These are phyloP conservation scores for Branchipolynoe longqiensis DNA, from an alignment of 2,888 invertebrate genomes.

Conservation along the genomic window DNA sequence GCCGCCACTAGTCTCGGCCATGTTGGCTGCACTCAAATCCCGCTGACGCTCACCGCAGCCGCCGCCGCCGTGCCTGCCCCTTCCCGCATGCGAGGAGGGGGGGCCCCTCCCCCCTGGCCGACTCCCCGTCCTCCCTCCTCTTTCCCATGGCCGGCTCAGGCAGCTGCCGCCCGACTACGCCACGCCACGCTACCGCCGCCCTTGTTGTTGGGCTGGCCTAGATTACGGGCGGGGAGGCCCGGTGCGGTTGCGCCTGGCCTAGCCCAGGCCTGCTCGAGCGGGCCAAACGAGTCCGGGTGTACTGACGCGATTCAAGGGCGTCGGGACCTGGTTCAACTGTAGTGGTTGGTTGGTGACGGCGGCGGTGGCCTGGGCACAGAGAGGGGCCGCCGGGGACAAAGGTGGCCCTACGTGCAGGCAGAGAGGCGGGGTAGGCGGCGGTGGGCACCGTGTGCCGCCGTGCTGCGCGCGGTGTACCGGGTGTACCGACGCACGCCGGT, in stretches of 20 bases:
- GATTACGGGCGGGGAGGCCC: neutral
- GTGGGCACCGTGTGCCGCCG: neutral
- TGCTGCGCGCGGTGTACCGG: neutral
- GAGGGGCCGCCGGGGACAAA: neutral
- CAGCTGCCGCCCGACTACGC: neutral
- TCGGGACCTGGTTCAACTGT: no score
- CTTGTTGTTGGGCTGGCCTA: neutral
- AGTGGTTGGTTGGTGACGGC: no score
- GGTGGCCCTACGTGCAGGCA: neutral
- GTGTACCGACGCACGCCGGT: no score
- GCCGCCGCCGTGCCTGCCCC: neutral
- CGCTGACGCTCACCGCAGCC: neutral
- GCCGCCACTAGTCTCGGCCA: neutral
- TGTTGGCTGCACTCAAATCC: neutral
- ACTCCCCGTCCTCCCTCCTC: neutral
- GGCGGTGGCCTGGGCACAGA: neutral
- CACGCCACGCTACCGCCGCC: neutral
- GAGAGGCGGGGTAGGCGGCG: no score
- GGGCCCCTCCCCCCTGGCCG: neutral
- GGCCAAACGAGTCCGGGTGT: no score
- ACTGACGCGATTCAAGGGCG: no score
- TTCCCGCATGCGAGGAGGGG: neutral
- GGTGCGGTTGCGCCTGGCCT: neutral
- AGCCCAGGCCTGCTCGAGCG: neutral
- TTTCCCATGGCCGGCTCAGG: neutral